Conservation (phyloP, 1,140 invertebrate species). For the Anoplophora glabripennis region DNA sequence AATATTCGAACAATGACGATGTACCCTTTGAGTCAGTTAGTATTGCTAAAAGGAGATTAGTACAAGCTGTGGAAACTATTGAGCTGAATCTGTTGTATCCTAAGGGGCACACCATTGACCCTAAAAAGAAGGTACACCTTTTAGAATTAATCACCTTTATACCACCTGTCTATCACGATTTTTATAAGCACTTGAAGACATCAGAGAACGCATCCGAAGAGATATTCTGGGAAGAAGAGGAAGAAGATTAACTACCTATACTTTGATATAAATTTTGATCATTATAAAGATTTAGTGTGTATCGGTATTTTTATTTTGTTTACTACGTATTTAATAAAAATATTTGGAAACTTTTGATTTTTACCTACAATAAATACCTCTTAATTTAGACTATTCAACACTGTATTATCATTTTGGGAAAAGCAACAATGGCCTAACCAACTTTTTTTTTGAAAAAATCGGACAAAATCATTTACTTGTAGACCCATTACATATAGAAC, state of each 20-base stretch:
- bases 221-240: background rate
- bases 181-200: constrained; percentile 9
- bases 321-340: no score
- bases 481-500: no score
- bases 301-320: no score
- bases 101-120: constrained; percentile 1
- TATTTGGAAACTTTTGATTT: no score
- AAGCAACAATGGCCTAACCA: no score
- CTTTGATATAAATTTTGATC: no score
- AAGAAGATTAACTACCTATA: background rate
- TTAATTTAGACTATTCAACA: no score
- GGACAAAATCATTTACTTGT: no score
- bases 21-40: background rate
- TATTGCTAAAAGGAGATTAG: constrained; percentile 6
- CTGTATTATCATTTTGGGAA: no score
- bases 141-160: constrained; percentile 14
- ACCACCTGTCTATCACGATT: constrained; percentile 8
- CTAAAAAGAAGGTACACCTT: constrained; percentile 5
- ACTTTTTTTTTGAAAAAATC: no score
- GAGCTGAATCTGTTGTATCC: constrained; percentile 7
- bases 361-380: no score
- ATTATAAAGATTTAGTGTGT: no score
- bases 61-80: background rate
- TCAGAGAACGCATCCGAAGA: constrained; percentile 1
- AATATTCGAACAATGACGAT: constrained; percentile 2